Conservation (phyloP, 2,888 invertebrate genomes). For the Stenchaetothrips biformis region DNA sequence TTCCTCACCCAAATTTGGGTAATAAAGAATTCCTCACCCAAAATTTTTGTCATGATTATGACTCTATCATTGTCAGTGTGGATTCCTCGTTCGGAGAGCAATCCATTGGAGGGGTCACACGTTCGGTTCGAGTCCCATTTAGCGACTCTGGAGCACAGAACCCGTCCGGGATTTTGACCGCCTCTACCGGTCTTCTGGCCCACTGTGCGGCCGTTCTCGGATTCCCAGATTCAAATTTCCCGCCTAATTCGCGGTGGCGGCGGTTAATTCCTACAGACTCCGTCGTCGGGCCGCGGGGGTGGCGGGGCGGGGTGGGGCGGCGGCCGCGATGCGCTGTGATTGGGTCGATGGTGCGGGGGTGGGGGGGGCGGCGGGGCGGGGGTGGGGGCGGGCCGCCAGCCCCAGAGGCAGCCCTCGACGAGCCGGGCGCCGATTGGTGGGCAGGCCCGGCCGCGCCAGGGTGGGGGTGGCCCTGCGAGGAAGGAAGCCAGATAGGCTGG, state of each 20-base stretch:
- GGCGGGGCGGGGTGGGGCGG: background rate
- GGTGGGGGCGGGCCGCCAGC: background rate
- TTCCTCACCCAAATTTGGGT: too few relatives aligned
- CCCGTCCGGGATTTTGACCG: too few relatives aligned
- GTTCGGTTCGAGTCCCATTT: too few relatives aligned
- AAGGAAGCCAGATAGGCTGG: conserved; percentile 22
- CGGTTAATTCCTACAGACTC: background rate
- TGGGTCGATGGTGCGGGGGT: background rate
- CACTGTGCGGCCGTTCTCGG: too few relatives aligned
- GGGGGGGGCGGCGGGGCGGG: background rate
- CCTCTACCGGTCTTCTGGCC: too few relatives aligned
- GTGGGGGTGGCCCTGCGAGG: background rate
- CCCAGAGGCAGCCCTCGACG: background rate
- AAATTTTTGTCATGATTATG: too few relatives aligned
- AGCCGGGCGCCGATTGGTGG: conserved; percentile 16
- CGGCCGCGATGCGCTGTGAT: background rate
- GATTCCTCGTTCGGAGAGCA: too few relatives aligned
- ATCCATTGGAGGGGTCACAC: too few relatives aligned
- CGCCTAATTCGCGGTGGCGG: background rate
- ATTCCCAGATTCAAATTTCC: too few relatives aligned
- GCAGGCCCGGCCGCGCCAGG: background rate
- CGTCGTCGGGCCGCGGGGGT: background rate
- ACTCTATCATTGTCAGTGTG: too few relatives aligned
- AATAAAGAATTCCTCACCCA: too few relatives aligned
- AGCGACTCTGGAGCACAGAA: too few relatives aligned